phyloP scores from a whole-genome alignment of 2,888 invertebrate species.

The Neoscelio sp. region DNA sequence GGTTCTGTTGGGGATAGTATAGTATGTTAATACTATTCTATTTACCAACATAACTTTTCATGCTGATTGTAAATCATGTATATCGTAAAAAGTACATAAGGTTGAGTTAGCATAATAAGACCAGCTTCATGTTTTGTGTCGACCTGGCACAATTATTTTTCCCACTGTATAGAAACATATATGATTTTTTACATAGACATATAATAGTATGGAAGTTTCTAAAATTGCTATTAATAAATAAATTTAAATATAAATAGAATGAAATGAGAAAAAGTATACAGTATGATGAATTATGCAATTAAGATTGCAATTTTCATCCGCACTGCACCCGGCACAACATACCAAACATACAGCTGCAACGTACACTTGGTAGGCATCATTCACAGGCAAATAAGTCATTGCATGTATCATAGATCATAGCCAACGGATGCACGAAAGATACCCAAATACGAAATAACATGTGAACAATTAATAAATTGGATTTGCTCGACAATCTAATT shows the following conservation, averaged over 20 bases:
- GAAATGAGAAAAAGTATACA: not conserved
- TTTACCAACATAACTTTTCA: too few relatives aligned
- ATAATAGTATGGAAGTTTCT: too few relatives aligned
- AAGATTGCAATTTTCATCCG: constrained; percentile 24
- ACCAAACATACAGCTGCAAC: constrained; percentile 12
- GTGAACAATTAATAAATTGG: not conserved
- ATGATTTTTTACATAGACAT: too few relatives aligned
- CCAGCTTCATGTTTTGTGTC: too few relatives aligned
- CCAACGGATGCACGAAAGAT: not conserved
- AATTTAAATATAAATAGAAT: constrained; percentile 5
- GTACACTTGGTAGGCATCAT: constrained; percentile 24
- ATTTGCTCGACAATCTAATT: not conserved
- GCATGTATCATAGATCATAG: constrained; percentile 36
- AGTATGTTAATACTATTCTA: too few relatives aligned
- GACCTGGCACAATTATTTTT: too few relatives aligned
- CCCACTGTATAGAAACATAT: too few relatives aligned
- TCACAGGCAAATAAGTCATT: constrained; percentile 33
- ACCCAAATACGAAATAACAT: not conserved
- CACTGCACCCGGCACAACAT: constrained; percentile 25
- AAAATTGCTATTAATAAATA: too few relatives aligned
- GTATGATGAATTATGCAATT: constrained; percentile 32
- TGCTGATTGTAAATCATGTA: too few relatives aligned
- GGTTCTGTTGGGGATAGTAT: too few relatives aligned
- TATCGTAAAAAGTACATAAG: too few relatives aligned
- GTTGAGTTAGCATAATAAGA: too few relatives aligned